These are phyloP conservation scores for Drosophila multiciliata DNA, from an alignment of 2,888 invertebrate species.

Conservation along the genomic window DNA sequence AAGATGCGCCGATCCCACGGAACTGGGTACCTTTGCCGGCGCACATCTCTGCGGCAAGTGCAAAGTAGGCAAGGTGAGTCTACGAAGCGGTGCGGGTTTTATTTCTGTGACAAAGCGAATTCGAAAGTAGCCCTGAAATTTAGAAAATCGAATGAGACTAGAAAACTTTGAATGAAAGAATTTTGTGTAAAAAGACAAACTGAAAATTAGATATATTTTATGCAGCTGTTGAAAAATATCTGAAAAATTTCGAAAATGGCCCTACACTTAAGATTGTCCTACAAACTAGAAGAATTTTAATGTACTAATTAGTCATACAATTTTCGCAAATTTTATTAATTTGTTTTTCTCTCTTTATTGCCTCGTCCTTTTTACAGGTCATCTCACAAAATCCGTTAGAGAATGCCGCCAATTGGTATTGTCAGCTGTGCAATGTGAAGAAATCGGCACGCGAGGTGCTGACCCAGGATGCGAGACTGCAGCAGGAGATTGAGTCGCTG, in stretches of 20 bases:
- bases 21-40: constrained; percentile 88
- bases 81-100: neutral
- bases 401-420: constrained; percentile 88
- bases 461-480: constrained; percentile 88
- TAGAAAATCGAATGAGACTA: neutral
- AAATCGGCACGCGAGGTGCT: constrained; percentile 87
- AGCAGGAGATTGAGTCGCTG: constrained; percentile 87
- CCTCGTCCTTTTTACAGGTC: constrained; percentile 83
- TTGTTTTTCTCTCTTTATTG: neutral
- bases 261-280: neutral
- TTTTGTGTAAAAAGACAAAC: neutral
- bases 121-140: neutral
- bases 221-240: neutral
- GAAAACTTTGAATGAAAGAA: neutral
- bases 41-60: constrained; percentile 88
- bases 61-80: constrained; percentile 85
- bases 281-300: neutral
- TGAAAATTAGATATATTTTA: neutral
- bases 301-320: neutral
- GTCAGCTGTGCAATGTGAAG: constrained; percentile 87
- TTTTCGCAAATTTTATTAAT: neutral
- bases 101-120: neutral
- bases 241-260: neutral
- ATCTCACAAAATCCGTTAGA: constrained; percentile 88
- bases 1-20: constrained; percentile 90